Base-by-base conservation (phyloP, 2,888 invertebrate genomes). In the Drosophila anomalata region DNA sequence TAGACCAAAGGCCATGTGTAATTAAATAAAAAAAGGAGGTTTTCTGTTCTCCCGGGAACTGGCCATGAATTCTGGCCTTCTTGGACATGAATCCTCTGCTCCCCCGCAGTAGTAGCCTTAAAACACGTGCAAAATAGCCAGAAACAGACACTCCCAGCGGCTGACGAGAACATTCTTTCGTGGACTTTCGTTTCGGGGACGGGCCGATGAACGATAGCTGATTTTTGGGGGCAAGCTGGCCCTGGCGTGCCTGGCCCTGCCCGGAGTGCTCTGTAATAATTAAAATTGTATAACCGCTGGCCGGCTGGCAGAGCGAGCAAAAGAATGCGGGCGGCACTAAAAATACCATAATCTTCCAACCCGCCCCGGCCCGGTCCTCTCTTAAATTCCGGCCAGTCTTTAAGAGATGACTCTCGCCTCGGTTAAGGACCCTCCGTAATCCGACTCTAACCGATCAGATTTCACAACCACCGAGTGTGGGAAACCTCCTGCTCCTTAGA, bases 201-300 rank as follows among this genome's bases (percentile, higher is more conserved):
- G 26, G 41, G 31, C 59, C 46, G 51, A 47, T 60, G 48, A 31
- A 53, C 60, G 63, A 63, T 59, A 52, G 12, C 12, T n/a, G 22
- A 24, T 24, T 14, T 26, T 17, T 17, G 50, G 36, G 26, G 36
- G n/a, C 26, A 26, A 17, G 24, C 29, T 8, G 39, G n/a, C 41
- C 17, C 9, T 0, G 6, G 39, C 39, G 5, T 24, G 26, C 26
- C 26, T 8, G 26, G 26, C 41, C 41, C 9, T 6, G 31, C 12
- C 39, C 51, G 9, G 51, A 44, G 65, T 53, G 57, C 29, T 65
- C 29, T 65, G 56, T 57, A 65, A 65, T 65, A 52, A 57, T 62
- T 54, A 55, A 61, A 54, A 50, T 61, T 66, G 29, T 54, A 62
- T 50, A 61, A 61, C 54, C 54, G 44, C 48, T 50, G 22, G 22